These are phyloP conservation scores for Ornithoptera alexandrae DNA, from an alignment of 2,888 invertebrate genomes.

Conservation along the genomic window DNA sequence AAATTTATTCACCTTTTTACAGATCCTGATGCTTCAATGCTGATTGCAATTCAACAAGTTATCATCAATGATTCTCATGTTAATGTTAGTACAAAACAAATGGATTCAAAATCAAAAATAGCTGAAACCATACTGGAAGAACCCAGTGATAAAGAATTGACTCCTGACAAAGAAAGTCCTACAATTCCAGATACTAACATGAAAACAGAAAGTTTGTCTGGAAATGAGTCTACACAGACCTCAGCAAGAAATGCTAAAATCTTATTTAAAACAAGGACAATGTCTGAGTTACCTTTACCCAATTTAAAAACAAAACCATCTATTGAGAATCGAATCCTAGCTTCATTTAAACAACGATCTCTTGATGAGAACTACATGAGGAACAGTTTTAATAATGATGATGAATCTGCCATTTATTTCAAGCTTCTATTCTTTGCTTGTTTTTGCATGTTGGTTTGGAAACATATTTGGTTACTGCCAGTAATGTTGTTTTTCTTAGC, in stretches of 20 bases:
- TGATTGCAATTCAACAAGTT: slow-evolving; percentile 56
- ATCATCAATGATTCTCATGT: slow-evolving; percentile 48
- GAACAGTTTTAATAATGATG: slow-evolving; percentile 66
- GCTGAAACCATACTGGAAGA: slow-evolving; percentile 47
- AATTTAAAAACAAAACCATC: slow-evolving; percentile 56
- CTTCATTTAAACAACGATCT: slow-evolving; percentile 66
- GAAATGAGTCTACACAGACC: slow-evolving; percentile 51
- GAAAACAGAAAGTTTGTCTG: slow-evolving; percentile 61
- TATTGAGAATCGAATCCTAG: slow-evolving; percentile 61
- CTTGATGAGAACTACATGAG: slow-evolving; percentile 71
- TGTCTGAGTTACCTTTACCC: slow-evolving; percentile 67
- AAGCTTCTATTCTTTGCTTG: slow-evolving; percentile 91
- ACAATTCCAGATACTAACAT: slow-evolving; percentile 52
- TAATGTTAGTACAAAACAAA: slow-evolving; percentile 34
- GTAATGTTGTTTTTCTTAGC: slow-evolving; percentile 88
- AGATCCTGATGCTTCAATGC: slow-evolving; percentile 68
- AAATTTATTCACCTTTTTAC: slow-evolving; percentile 30
- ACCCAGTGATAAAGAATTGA: slow-evolving; percentile 55
- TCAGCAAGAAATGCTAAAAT: slow-evolving; percentile 68
- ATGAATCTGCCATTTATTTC: slow-evolving; percentile 85
- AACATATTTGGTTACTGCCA: slow-evolving; percentile 89
- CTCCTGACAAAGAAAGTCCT: slow-evolving; percentile 61
- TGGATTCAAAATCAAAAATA: slow-evolving; percentile 47
- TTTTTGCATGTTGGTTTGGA: slow-evolving; percentile 90
- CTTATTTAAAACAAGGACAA: slow-evolving; percentile 68